phyloP scores from a whole-genome alignment of 2,888 invertebrate species.

The Tolmerus cingulatus region DNA sequence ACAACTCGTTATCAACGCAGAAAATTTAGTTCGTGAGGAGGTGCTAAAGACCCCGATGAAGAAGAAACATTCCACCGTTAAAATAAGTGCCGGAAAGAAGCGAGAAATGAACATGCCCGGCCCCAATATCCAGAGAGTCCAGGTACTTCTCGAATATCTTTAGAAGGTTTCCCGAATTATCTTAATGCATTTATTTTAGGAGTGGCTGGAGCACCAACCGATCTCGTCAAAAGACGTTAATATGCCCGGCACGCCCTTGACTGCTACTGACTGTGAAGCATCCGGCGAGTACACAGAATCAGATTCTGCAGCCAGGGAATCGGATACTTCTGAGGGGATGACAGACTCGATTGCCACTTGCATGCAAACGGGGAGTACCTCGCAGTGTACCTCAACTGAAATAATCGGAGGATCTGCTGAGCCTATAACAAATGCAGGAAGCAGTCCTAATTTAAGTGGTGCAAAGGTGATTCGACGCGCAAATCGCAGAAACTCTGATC shows the following conservation, averaged over 20 bases:
- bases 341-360: constrained; percentile 77
- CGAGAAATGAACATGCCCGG: constrained; percentile 60
- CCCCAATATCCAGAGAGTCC: constrained; percentile 62
- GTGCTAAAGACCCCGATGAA: constrained; percentile 61
- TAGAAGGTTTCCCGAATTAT: neutral
- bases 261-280: constrained; percentile 75
- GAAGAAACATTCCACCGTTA: constrained; percentile 57
- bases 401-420: constrained; percentile 69
- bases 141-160: constrained; percentile 53
- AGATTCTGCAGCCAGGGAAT: constrained; percentile 69
- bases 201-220: constrained; percentile 63
- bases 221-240: constrained; percentile 50
- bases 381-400: constrained; percentile 65
- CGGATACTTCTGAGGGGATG: constrained; percentile 79
- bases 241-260: constrained; percentile 51
- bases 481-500: constrained; percentile 62
- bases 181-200: constrained; percentile 52
- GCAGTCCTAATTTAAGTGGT: constrained; percentile 59
- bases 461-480: constrained; percentile 69
- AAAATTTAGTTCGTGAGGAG: constrained; percentile 75
- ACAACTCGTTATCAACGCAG: constrained; percentile 80
- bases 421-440: constrained; percentile 57
- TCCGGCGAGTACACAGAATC: constrained; percentile 83
- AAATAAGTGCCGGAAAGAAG: constrained; percentile 57
- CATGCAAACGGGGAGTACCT: constrained; percentile 65